These are phyloP conservation scores for Siniperca undulata DNA, from an alignment of 2,797 vertebrate species.

Conservation along the genomic window DNA sequence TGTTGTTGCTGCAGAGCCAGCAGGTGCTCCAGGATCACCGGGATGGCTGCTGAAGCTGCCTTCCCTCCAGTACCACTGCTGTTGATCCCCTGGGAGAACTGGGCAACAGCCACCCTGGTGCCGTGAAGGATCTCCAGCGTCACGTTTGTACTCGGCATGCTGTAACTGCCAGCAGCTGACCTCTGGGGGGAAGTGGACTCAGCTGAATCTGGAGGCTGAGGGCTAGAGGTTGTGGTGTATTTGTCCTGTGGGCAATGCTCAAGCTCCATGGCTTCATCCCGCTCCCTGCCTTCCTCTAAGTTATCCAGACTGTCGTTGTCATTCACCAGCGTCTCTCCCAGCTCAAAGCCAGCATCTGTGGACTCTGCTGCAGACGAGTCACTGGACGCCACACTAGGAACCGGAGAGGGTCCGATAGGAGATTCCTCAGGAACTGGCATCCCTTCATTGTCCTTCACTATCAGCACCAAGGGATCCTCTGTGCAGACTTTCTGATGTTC, in stretches of 20 bases:
- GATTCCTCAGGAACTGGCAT: constrained; percentile 82
- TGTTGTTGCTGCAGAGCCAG: constrained; percentile 97
- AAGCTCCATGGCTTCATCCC: constrained; percentile 90
- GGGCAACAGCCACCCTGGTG: constrained; percentile 96
- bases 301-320: constrained; percentile 82
- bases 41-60: constrained; percentile 88
- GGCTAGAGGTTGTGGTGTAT: constrained; percentile 65
- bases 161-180: constrained; percentile 82
- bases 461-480: constrained; percentile 90
- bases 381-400: constrained; percentile 86
- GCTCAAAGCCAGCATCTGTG: constrained; percentile 82
- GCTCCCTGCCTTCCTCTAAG: constrained; percentile 72
- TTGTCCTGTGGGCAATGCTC: constrained; percentile 84
- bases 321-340: constrained; percentile 76
- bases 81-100: constrained; percentile 92
- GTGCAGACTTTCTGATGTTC: constrained; percentile 91
- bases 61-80: constrained; percentile 72
- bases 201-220: constrained; percentile 72
- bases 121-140: constrained; percentile 96
- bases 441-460: constrained; percentile 88
- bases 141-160: constrained; percentile 94
- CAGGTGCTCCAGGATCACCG: constrained; percentile 96
- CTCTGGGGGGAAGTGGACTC: constrained; percentile 82
- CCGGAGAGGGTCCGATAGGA: constrained; percentile 85
- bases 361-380: constrained; percentile 88